These are phyloP conservation scores for Tauraco erythrolophus DNA, from an alignment of 2,113 vertebrate species.

Conservation along the genomic window DNA sequence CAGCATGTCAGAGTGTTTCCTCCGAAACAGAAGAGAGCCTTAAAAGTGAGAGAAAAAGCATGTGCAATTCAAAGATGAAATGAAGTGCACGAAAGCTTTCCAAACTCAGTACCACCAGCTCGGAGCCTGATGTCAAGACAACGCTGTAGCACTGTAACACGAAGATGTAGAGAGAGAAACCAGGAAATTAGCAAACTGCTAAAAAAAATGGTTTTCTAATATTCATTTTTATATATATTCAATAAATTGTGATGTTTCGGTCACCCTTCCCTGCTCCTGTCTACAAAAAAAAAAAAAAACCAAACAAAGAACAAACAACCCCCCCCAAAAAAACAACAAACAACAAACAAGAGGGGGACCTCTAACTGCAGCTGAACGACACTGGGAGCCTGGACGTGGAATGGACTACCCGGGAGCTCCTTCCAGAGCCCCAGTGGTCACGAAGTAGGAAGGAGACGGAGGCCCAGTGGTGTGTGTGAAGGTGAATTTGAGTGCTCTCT, in stretches of 20 bases:
- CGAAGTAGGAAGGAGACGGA: neutral
- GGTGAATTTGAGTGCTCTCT: neutral
- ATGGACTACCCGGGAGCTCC: neutral
- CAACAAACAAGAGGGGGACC: no score
- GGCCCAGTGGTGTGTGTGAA: neutral
- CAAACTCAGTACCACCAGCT: neutral
- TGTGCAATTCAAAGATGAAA: neutral
- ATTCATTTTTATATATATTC: neutral
- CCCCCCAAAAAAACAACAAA: no score
- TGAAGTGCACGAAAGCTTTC: neutral
- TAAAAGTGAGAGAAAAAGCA: neutral
- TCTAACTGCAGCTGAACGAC: neutral
- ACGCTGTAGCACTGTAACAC: neutral
- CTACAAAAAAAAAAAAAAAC: fast-evolving
- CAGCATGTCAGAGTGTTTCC: neutral
- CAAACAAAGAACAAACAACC: no score
- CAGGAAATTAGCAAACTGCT: neutral
- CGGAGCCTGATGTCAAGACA: neutral
- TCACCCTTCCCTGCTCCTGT: fast-evolving
- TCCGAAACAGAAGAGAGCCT: neutral
- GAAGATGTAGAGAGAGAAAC: neutral
- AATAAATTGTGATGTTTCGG: neutral
- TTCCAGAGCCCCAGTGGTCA: neutral
- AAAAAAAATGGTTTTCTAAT: neutral
- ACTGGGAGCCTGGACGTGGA: neutral